Evolutionary conservation across 2,113 vertebrate genomes (phyloP), one percentile per base, ranked within the genome.

Genomic region (Bucco capensis): DNA sequence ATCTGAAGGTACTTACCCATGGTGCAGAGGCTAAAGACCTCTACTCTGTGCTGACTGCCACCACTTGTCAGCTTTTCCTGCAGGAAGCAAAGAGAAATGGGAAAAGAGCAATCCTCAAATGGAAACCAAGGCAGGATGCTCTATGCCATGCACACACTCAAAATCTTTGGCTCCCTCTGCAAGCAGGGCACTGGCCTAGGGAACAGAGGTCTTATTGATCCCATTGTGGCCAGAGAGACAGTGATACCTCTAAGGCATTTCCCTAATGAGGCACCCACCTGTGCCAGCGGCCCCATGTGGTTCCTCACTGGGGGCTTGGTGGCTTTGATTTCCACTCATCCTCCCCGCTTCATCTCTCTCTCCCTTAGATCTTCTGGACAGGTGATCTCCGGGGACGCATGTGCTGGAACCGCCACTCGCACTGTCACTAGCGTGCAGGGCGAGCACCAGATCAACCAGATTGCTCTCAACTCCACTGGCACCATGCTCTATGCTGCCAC

Each of bases 361-460:
- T 62, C 33, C 49, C 24, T 23, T 60, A 98, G 98, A 31, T 99
- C 99, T 18, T 99, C 99, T 0, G 99, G 99, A 12, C 99, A 99
- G 94, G 99, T 99, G 92, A 98, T 98, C 83, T 98, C 98, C 2
- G 99, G 99, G 10, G 99, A 99, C 0, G 98, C 98, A 1, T 99
- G 99, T 40, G 98, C 98, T 0, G 97, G 98, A 11, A 97, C 98
- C 21, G 98, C 97, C 57, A 98, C 97, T 7, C 98, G 99, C 27
- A 98, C 98, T 2, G 97, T 99, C 90, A 98, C 98, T 83, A 98
- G 98, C 4, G 96, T 98, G 24, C 99, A 98, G 96, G 99, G 98
- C 1, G 99, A 99, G 92, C 98, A 98, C 94, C 99, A 99, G 96
- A 99, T 99, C 96, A 99, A 99, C 97, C 99, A 99, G 97, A 99